Conservation (phyloP, 2,888 invertebrate species). For the Cantharis nigra region DNA sequence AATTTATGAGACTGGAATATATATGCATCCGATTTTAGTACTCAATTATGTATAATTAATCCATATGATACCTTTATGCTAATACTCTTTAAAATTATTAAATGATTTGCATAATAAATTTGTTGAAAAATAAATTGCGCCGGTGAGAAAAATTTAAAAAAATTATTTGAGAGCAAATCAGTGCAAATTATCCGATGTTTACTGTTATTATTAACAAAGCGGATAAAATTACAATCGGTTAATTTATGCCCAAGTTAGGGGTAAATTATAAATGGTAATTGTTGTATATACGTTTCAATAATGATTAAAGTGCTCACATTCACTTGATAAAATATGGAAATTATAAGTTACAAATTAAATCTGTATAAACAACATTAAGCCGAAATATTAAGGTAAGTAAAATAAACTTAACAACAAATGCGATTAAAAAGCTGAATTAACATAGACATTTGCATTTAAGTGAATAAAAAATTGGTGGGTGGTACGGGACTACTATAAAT, state of each 20-base stretch:
- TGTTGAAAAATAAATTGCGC: neutral
- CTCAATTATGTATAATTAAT: neutral
- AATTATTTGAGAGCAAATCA: neutral
- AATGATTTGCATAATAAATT: neutral
- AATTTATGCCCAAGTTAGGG: conserved; percentile 3
- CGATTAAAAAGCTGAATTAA: neutral
- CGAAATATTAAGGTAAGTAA: neutral
- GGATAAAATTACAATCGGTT: conserved; percentile 9
- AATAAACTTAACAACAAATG: neutral
- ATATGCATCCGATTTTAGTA: neutral
- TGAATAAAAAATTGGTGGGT: conserved; percentile 12
- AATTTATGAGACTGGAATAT: neutral
- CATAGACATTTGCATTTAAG: neutral
- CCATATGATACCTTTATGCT: neutral
- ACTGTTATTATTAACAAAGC: conserved; percentile 8
- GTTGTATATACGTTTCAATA: conserved; percentile 5
- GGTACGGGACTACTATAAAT: conserved; percentile 1
- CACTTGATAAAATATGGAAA: conserved; percentile 10
- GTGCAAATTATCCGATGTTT: conserved; percentile 7
- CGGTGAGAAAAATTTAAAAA: neutral
- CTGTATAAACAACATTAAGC: neutral
- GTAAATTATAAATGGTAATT: conserved; percentile 20
- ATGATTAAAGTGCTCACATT: conserved; percentile 6
- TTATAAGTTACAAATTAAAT: conserved; percentile 1
- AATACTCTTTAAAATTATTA: neutral